Conservation (phyloP, 1,140 invertebrate species). For the Luehdorfia chinensis region DNA sequence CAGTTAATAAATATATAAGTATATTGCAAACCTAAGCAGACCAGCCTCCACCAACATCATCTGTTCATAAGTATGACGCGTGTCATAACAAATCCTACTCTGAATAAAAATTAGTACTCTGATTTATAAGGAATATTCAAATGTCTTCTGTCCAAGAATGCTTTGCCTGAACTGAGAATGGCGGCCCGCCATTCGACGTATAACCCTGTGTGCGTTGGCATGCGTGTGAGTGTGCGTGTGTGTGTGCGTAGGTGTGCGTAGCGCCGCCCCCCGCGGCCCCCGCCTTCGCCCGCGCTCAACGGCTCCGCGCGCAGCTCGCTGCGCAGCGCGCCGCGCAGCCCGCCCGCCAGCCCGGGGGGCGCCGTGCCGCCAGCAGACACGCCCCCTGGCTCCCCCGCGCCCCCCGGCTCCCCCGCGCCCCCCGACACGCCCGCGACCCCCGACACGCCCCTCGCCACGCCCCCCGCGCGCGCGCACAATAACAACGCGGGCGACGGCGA, state of each 20-base stretch:
- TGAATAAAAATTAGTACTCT: too few species aligned
- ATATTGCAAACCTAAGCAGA: too few species aligned
- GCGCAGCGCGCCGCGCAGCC: slow-evolving; percentile 10
- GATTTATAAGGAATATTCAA: too few species aligned
- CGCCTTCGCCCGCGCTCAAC: slow-evolving; percentile 25
- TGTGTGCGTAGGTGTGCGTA: slow-evolving; percentile 35
- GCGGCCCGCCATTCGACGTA: too few species aligned
- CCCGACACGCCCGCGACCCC: not conserved
- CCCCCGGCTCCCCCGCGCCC: slow-evolving; percentile 12
- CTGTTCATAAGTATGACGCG: too few species aligned
- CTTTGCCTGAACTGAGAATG: too few species aligned
- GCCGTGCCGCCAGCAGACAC: slow-evolving; percentile 8
- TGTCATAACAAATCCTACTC: too few species aligned
- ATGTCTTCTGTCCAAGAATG: too few species aligned
- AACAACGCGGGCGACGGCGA: slow-evolving; percentile 59
- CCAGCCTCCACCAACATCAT: too few species aligned
- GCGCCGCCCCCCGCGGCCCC: slow-evolving; percentile 35
- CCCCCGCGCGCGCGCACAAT: slow-evolving; percentile 44
- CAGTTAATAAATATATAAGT: too few species aligned
- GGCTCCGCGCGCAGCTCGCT: slow-evolving; percentile 22
- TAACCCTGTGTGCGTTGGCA: too few species aligned
- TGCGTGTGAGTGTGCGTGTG: slow-evolving; percentile 23
- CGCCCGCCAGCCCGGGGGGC: slow-evolving; percentile 22
- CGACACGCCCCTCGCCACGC: slow-evolving; percentile 21
- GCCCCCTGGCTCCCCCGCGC: slow-evolving; percentile 2